A percentile compares a stretch with the other conserved stretches of the same genome.
phyloP scores from a whole-genome alignment of 92 coral and sea anemone genomes.

The Meandrina meandrites region DNA sequence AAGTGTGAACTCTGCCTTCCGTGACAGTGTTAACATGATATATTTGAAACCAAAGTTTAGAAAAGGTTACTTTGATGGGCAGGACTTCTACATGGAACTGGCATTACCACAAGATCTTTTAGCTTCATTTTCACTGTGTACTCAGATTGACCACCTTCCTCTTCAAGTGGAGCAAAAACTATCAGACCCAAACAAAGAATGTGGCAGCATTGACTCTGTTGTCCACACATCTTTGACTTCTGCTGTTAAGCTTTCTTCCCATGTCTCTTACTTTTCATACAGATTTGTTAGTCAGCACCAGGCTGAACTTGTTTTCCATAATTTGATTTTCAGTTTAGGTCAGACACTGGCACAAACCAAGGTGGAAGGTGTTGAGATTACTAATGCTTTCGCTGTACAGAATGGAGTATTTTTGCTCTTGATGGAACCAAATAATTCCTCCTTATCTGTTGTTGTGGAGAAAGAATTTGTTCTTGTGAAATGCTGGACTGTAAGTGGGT shows the following conservation, averaged over 20 bases:
- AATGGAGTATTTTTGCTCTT: not conserved
- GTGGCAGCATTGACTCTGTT: not conserved
- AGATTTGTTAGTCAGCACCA: not conserved
- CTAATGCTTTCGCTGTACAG: not conserved
- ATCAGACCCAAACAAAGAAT: not conserved
- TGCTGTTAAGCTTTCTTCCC: not conserved
- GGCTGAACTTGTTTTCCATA: conserved; percentile 19
- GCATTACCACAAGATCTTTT: not conserved
- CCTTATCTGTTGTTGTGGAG: not conserved
- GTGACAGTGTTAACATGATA: conserved; percentile 3
- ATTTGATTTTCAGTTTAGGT: not conserved
- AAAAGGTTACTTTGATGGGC: not conserved
- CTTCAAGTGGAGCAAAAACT: conserved; percentile 12
- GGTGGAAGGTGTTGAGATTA: not conserved
- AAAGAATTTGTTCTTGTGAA: not conserved
- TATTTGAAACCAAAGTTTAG: conserved; percentile 33
- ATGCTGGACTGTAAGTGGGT: not conserved
- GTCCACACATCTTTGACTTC: not conserved
- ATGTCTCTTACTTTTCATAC: not conserved
- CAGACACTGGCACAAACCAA: not conserved
- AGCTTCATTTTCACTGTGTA: not conserved
- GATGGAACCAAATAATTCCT: not conserved
- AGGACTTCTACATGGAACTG: conserved; percentile 17
- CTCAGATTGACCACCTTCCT: conserved; percentile 14
- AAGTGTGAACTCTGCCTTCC: not conserved